Evolutionary conservation across 2,888 invertebrate genomes (phyloP), one percentile per base, ranked within the genome.

Genomic region (Temnothorax unifasciatus): DNA sequence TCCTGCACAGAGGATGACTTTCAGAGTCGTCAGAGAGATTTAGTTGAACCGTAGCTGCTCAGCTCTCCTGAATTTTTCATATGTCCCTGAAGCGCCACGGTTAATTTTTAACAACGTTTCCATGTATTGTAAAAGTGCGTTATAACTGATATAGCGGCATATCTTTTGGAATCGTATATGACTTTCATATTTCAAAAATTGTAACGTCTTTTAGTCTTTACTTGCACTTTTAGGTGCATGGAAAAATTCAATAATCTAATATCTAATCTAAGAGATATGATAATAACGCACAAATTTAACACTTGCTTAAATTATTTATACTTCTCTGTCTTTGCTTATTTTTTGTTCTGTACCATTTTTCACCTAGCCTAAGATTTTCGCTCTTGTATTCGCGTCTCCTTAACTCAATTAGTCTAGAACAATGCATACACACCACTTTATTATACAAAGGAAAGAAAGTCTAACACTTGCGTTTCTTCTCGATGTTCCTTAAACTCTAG

Each of bases 71-170:
- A 47, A 75, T 75, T 47, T 75, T 34, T 44, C n/a, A 44, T 44
- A 61, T 8, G 29, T 61, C 44, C 44, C 29, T 50, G 3, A 63
- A 75, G n/a, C 15, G 15, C 34, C 9, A 1, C 44, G 15, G 47
- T 75, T 75, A 61, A 75, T 63, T 75, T 75, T 75, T 47, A 63
- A 47, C 9, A 63, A 75, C 21, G 63, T n/a, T 63, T 9, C 34
- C 15, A 34, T 5, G 29, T 15, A 29, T 21, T 25, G 57, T 57
- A 57, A 18, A 18, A 57, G 41, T 41, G 41, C 71, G 18, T 57
- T 52, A 34, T 71, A 71, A 54, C 21, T 15, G 8, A 18, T 57
- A 6, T 8, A 73, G 18, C 18, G 1, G 3, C 5, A 6, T 6
- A 25, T 41, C 18, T 8, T 41, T 73, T 18, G 18, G 18, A 73